These are phyloP conservation scores for Malurus splendens DNA, from an alignment of 2,797 vertebrate species.

Conservation along the genomic window DNA sequence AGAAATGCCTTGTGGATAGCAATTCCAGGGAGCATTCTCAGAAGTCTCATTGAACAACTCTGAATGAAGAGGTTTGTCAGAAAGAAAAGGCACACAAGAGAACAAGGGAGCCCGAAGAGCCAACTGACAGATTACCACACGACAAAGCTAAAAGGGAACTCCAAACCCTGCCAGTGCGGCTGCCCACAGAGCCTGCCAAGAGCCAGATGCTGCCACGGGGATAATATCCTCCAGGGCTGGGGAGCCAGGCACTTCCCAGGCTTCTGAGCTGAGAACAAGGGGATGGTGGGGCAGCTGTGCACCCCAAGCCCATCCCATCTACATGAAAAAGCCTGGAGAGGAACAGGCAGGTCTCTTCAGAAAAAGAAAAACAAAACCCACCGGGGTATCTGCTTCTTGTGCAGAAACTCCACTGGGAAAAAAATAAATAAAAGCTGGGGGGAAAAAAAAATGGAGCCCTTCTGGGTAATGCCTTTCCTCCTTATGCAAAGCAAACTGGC, in stretches of 20 bases:
- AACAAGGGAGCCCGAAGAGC: slow-evolving; percentile 16
- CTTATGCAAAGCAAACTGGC: neutral
- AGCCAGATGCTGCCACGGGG: slow-evolving; percentile 46
- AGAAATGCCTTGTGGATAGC: neutral
- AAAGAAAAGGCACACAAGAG: slow-evolving; percentile 22
- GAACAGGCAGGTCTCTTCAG: neutral
- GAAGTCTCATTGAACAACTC: neutral
- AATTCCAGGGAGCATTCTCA: neutral
- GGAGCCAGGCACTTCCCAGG: neutral
- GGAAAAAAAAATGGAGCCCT: neutral
- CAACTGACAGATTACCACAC: slow-evolving; percentile 36
- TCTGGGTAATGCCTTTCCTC: neutral
- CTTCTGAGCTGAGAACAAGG: neutral
- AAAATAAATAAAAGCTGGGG: neutral
- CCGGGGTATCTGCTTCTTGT: neutral
- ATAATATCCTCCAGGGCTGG: neutral
- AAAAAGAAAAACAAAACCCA: neutral
- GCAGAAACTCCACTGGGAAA: neutral
- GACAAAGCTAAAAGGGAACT: slow-evolving; percentile 40
- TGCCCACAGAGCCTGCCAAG: slow-evolving; percentile 30
- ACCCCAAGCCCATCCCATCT: neutral
- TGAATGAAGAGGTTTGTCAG: slow-evolving; percentile 7
- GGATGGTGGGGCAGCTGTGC: neutral
- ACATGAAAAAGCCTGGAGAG: neutral
- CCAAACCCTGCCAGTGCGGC: slow-evolving; percentile 16